Conservation (phyloP, 37 sponge, comb jelly and placozoan genomes). For the Halichondria panicea region DNA sequence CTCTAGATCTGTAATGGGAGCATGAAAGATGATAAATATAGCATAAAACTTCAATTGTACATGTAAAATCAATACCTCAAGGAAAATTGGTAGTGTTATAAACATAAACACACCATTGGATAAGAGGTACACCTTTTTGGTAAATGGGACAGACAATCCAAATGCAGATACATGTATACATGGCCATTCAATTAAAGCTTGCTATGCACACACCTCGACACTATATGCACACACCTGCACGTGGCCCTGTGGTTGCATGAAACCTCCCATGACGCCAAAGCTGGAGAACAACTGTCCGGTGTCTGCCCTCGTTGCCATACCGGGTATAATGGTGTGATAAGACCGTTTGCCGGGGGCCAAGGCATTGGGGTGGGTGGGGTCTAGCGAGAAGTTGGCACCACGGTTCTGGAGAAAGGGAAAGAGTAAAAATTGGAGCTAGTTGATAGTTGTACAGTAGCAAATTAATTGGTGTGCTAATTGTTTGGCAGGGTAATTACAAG, state of each 20-base stretch:
- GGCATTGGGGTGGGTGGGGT: constrained; percentile 73
- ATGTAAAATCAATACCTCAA: too few species aligned
- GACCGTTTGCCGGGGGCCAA: constrained; percentile 75
- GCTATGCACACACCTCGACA: constrained; percentile 2
- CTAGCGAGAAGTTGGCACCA: constrained; percentile 78
- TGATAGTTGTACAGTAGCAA: background rate
- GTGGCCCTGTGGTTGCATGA: constrained; percentile 93
- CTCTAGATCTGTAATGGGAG: too few species aligned
- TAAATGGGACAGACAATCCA: background rate
- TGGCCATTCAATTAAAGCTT: background rate
- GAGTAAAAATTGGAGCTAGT: background rate
- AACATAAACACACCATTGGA: too few species aligned
- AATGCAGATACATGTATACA: background rate
- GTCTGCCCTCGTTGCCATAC: constrained; percentile 77
- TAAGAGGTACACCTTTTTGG: background rate
- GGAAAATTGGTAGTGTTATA: too few species aligned
- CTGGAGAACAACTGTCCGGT: constrained; percentile 69
- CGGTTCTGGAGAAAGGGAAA: constrained; percentile 57
- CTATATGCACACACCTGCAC: constrained; percentile 73
- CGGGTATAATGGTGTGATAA: constrained; percentile 92
- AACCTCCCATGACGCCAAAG: constrained; percentile 92
- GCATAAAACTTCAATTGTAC: too few species aligned
- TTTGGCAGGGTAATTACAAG: background rate
- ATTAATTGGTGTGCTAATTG: background rate
- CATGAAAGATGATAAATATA: too few species aligned